Evolutionary conservation across 2,113 vertebrate species (phyloP).

Genomic region (Rhagologus leucostigma): DNA sequence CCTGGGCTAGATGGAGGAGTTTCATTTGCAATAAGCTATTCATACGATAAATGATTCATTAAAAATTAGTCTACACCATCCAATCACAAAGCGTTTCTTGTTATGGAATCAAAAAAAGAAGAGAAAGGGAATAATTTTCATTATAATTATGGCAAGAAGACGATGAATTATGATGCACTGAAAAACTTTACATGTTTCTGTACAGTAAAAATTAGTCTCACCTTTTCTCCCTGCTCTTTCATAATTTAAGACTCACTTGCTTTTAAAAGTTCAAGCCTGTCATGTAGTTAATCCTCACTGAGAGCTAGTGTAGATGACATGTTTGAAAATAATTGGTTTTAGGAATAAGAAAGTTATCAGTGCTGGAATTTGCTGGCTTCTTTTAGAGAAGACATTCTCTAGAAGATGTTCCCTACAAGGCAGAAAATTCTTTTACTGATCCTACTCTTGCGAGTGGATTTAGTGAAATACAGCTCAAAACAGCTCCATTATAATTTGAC

Average conservation of each 20-base stretch:
- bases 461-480: neutral
- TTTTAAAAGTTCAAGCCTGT: slow-evolving; percentile 55
- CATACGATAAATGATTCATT: neutral
- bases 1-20: neutral
- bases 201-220: slow-evolving; percentile 1
- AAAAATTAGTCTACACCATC: neutral
- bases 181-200: slow-evolving; percentile 13
- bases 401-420: neutral
- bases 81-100: neutral
- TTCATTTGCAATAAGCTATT: neutral
- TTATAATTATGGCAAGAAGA: neutral
- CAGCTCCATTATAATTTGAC: neutral
- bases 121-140: neutral
- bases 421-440: neutral
- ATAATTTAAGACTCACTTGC: slow-evolving; percentile 31
- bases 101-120: neutral
- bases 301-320: neutral
- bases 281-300: slow-evolving; percentile 26
- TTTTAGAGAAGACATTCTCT: neutral
- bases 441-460: neutral
- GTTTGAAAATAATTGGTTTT: slow-evolving; percentile 39
- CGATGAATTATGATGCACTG: neutral
- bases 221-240: slow-evolving; percentile 20
- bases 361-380: neutral
- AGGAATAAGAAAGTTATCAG: neutral